Evolutionary conservation across 1,140 invertebrate species (phyloP), one percentile per base, ranked within the genome.

Genomic region (Ooceraea biroi): DNA sequence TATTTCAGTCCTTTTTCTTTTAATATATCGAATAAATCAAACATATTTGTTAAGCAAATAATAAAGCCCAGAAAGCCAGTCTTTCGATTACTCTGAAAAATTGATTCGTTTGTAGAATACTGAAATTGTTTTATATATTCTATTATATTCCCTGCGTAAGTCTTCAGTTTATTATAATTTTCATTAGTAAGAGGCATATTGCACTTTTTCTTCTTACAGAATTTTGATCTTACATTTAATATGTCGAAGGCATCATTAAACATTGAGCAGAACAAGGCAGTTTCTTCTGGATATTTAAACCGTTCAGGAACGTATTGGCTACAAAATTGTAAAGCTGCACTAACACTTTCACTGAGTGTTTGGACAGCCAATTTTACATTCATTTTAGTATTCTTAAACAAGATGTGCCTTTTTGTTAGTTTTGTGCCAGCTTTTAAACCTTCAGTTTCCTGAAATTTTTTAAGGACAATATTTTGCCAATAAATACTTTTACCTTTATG

Each of bases 221-320:
- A 60, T 60, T 30, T 60, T 17, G 58, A 60, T 60, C 58, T 60
- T 36, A 60, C 58, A 30, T 60, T 60, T 60, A 60, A 60, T 60
- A 60, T 36, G 12, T 60, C 58, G 14, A 60, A 60, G 11, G 11
- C 27, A 60, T 60, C 58, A 60, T 60, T 60, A 60, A 60, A 60
- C 11, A 30, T 36, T 27, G 3, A 30, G 17, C 58, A 60, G 30
- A 60, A 60, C 7, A 60, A 30, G 8, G 25, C 58, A 5, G 17
- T 58, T 8, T 61, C 14, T 61, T 61, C 58, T 17, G 55, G 55
- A 57, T 7, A 27, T 17, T 61, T 36, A 61, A 61, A 61, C n/a
- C 36, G 11, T 10, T 25, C 1, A 7, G 27, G 27, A 14, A 61
- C 25, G 19, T 0, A 61, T 57, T 57, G 19, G 0, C 36, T 17